phyloP scores from a whole-genome alignment of 2,888 invertebrate genomes.

The Masnerella sp. region DNA sequence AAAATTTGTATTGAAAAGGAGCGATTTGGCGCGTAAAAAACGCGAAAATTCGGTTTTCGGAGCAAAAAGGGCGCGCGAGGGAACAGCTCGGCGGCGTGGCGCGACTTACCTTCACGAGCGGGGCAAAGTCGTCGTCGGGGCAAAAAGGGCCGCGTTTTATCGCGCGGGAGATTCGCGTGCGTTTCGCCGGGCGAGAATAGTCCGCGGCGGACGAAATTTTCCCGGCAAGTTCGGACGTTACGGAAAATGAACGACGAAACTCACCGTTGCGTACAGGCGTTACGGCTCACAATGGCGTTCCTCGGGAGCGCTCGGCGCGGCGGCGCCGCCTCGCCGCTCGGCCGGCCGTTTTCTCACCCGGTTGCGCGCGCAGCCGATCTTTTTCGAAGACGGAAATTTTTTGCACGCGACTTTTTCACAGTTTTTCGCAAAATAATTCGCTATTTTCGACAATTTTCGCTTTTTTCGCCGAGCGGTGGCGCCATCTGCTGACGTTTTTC shows the following conservation, averaged over 20 bases:
- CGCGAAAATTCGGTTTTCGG: too few species aligned
- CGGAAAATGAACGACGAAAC: slow-evolving; percentile 85
- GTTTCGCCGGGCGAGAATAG: background rate
- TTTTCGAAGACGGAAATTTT: slow-evolving; percentile 33
- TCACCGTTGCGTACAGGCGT: slow-evolving; percentile 83
- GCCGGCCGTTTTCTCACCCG: slow-evolving; percentile 14
- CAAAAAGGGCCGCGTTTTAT: too few species aligned
- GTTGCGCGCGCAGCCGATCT: slow-evolving; percentile 1
- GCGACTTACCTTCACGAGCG: too few species aligned
- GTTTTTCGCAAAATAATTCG: slow-evolving; percentile 59
- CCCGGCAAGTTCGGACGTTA: slow-evolving; percentile 82
- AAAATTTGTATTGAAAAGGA: too few species aligned
- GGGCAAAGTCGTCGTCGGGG: too few species aligned
- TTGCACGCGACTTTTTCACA: slow-evolving; percentile 28
- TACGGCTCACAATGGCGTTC: slow-evolving; percentile 92
- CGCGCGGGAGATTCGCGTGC: too few species aligned
- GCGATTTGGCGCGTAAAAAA: too few species aligned
- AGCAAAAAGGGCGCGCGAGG: too few species aligned
- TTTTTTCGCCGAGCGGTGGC: slow-evolving; percentile 12
- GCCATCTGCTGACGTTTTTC: slow-evolving; percentile 34
- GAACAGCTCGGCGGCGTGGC: too few species aligned
- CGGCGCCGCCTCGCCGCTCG: slow-evolving; percentile 43
- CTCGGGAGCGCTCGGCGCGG: slow-evolving; percentile 62
- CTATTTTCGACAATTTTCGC: slow-evolving; percentile 7
- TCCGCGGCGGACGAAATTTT: slow-evolving; percentile 76